These are phyloP conservation scores for Dromaius novaehollandiae DNA, from an alignment of 2,113 vertebrate genomes.

Conservation along the genomic window DNA sequence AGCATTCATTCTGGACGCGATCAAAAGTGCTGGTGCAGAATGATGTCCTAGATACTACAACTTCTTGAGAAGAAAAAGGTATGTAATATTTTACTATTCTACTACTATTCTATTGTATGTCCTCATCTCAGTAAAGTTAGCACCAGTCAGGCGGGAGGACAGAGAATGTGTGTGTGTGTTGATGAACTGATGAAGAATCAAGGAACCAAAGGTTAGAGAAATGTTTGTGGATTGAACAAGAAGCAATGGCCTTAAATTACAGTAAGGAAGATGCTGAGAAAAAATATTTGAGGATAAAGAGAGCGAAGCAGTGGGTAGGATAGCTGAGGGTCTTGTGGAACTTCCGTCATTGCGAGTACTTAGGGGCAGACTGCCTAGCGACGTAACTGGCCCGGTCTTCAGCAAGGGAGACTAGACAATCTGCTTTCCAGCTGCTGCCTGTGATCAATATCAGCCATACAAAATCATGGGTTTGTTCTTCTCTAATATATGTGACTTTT, in stretches of 20 bases:
- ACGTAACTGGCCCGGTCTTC: background rate
- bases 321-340: background rate
- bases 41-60: background rate
- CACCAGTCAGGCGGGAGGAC: background rate
- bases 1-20: background rate
- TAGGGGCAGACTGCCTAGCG: fast-evolving
- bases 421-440: background rate
- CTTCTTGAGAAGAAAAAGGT: background rate
- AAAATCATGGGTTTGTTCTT: background rate
- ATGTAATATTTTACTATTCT: background rate
- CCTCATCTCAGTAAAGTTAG: background rate
- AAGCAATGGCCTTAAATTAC: background rate
- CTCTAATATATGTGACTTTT: background rate
- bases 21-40: background rate
- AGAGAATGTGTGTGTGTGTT: background rate
- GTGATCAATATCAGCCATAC: background rate
- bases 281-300: background rate
- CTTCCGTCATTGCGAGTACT: background rate
- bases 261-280: background rate
- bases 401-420: too few relatives aligned
- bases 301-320: background rate
- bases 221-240: background rate
- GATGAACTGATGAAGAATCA: background rate
- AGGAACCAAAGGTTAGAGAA: background rate
- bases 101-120: fast-evolving